Percentiles rank a stretch among this genome's conserved stretches.
Evolutionary conservation across 2,888 invertebrate species (phyloP).

Genomic region (Hyalella azteca): DNA sequence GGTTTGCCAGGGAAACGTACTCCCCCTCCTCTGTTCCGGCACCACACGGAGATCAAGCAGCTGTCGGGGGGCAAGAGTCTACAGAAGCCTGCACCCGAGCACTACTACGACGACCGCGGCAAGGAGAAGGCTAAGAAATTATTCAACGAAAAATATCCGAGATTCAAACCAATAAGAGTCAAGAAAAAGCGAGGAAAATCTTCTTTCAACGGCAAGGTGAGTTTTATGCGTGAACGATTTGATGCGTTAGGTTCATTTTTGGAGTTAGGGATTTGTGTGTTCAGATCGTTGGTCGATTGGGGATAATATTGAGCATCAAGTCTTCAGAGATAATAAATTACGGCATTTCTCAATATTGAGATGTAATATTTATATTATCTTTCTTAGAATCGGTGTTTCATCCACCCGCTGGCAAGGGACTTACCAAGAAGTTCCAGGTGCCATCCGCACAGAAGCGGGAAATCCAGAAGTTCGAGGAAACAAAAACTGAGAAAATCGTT

Average conservation of each 20-base stretch:
- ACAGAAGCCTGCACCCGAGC: background rate
- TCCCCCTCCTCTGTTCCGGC: constrained; percentile 28
- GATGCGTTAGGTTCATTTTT: too few relatives aligned
- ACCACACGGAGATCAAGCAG: constrained; percentile 34
- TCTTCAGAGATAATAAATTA: too few relatives aligned
- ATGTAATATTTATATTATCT: background rate
- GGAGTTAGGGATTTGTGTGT: too few relatives aligned
- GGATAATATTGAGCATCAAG: too few relatives aligned
- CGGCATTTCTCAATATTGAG: too few relatives aligned
- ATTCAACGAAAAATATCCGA: background rate
- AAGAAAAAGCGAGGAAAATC: constrained; percentile 7
- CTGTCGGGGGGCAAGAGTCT: constrained; percentile 31
- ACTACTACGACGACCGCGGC: constrained; percentile 8
- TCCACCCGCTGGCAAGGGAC: background rate
- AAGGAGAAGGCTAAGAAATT: background rate
- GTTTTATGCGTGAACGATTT: too few relatives aligned
- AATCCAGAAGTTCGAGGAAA: background rate
- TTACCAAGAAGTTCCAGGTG: background rate
- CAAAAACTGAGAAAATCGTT: background rate
- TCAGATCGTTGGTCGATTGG: too few relatives aligned
- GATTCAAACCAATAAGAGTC: background rate
- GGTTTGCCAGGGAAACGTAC: background rate
- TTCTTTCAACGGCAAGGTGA: background rate
- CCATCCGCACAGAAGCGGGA: background rate
- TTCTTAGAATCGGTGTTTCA: background rate